Percentiles rank a stretch among this genome's conserved stretches.
Conservation (phyloP, 2,888 invertebrate genomes). For the Entomobrya multifasciata region DNA sequence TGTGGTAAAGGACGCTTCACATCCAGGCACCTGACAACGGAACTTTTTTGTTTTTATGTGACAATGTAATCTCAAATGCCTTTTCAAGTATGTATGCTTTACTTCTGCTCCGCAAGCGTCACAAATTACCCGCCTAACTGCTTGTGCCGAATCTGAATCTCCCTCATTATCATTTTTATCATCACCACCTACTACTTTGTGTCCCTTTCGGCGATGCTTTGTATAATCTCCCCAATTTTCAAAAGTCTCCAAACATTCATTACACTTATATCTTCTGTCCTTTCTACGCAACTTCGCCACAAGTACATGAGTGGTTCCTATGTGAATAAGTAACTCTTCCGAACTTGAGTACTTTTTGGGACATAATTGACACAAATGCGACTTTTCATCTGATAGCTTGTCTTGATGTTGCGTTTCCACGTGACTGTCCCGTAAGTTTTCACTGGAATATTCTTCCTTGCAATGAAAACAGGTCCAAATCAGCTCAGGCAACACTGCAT, state of each 20-base stretch:
- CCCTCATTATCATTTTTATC: background rate
- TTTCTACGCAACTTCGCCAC: too few relatives aligned
- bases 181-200: background rate
- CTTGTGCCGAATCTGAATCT: too few relatives aligned
- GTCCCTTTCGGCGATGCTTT: background rate
- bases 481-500: background rate
- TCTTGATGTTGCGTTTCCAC: background rate
- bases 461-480: slow-evolving; percentile 16
- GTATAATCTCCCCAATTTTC: background rate
- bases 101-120: slow-evolving; percentile 27
- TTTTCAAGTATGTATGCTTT: background rate
- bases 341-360: background rate
- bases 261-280: too few relatives aligned
- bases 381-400: background rate
- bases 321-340: background rate
- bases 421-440: background rate
- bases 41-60: background rate
- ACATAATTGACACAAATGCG: background rate
- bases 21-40: background rate
- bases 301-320: background rate
- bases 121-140: background rate
- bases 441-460: background rate
- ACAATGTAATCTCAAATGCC: background rate
- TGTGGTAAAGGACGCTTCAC: background rate
- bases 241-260: background rate